phyloP scores from a whole-genome alignment of 2,113 vertebrate genomes.

The Procavia capensis region DNA sequence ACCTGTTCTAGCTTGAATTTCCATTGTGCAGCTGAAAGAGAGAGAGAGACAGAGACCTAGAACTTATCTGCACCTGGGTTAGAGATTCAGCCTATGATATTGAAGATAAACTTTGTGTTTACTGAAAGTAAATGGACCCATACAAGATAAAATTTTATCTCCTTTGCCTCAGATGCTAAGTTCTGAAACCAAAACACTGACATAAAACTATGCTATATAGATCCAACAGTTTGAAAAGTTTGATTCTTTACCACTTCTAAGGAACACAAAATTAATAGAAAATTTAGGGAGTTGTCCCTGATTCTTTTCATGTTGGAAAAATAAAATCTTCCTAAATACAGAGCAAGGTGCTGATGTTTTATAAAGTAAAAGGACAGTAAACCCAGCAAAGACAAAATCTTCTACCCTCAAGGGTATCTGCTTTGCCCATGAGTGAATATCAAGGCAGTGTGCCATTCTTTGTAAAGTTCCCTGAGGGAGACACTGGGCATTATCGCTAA shows the following conservation, averaged over 20 bases:
- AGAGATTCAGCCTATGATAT: neutral
- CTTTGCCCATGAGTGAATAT: neutral
- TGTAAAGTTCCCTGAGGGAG: neutral
- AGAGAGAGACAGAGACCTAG: neutral
- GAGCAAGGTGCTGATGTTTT: neutral
- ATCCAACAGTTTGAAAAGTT: neutral
- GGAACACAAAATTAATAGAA: neutral
- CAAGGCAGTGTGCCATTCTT: neutral
- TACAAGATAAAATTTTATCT: neutral
- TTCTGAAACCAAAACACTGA: neutral
- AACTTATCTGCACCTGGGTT: neutral
- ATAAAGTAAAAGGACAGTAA: neutral
- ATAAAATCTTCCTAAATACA: slow-evolving; percentile 14
- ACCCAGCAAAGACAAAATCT: neutral
- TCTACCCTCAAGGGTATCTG: neutral
- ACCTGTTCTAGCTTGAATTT: neutral
- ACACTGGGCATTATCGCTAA: neutral
- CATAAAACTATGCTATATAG: neutral
- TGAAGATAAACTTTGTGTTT: neutral
- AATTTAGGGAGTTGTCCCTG: neutral
- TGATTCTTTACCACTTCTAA: neutral
- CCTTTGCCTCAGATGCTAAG: neutral
- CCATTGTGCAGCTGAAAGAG: neutral
- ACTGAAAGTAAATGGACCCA: neutral
- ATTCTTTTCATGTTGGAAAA: neutral